Evolutionary conservation across 2,113 vertebrate genomes (phyloP).

Genomic region (Reinhardtius hippoglossoides): DNA sequence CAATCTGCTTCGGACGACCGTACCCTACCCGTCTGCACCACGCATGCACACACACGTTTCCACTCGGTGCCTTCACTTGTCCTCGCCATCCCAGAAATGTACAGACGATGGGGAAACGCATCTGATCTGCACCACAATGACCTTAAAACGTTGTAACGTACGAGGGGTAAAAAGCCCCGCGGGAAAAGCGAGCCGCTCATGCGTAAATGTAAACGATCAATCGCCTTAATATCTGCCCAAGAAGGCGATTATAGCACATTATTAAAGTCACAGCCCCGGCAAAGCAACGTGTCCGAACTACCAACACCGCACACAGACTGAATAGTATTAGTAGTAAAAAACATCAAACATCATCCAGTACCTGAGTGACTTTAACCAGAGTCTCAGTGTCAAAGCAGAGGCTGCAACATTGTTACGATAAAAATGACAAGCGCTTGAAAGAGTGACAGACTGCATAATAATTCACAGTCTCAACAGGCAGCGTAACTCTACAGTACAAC

Average conservation of each 20-base stretch:
- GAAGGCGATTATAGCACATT: constrained; percentile 41
- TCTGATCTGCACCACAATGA: constrained; percentile 51
- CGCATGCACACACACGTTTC: constrained; percentile 4
- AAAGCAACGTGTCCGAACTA: constrained; percentile 34
- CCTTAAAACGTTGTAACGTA: constrained; percentile 46
- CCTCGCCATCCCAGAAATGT: constrained; percentile 21
- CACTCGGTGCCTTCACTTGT: constrained; percentile 32
- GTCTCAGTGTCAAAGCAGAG: constrained; percentile 7
- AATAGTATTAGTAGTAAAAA: not conserved
- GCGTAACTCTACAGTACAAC: not conserved
- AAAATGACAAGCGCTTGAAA: not conserved
- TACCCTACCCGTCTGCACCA: constrained; percentile 36
- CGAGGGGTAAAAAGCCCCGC: constrained; percentile 50
- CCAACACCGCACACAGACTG: not conserved
- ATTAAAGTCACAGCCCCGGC: constrained; percentile 15
- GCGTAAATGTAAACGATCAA: constrained; percentile 62
- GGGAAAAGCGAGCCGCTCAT: constrained; percentile 57
- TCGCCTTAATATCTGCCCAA: constrained; percentile 45
- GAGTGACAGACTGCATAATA: not conserved
- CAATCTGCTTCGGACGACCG: constrained; percentile 64
- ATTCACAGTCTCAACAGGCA: not conserved
- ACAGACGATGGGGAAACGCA: constrained; percentile 12
- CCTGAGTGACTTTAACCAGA: not conserved
- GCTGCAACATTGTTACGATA: not conserved
- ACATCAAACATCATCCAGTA: not conserved